Conservation (phyloP, 2,888 invertebrate species). For the Ellobium chinense region DNA sequence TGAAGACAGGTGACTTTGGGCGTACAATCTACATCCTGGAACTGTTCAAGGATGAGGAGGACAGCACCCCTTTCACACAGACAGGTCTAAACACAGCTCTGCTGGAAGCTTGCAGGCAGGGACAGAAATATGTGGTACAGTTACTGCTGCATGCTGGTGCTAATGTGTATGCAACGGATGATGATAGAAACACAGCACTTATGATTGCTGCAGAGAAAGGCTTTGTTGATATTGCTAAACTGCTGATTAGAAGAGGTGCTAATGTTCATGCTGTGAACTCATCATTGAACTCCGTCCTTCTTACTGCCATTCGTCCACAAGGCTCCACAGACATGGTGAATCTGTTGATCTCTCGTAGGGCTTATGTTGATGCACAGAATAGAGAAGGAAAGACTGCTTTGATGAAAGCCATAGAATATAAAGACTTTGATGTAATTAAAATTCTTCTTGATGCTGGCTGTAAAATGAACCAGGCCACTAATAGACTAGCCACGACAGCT, state of each 20-base stretch:
- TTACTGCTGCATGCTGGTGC: neutral
- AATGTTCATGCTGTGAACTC: neutral
- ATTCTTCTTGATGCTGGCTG: neutral
- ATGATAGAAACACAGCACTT: neutral
- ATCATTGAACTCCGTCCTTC: neutral
- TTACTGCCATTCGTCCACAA: neutral
- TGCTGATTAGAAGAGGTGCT: neutral
- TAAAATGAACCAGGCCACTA: neutral
- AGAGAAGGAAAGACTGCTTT: constrained; percentile 7
- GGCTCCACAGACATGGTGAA: neutral
- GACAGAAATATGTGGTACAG: neutral
- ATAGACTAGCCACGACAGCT: neutral
- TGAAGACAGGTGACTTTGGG: too few species aligned
- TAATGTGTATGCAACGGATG: neutral
- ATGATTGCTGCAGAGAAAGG: neutral
- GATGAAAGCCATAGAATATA: neutral
- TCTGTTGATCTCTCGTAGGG: neutral
- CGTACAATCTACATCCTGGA: too few species aligned
- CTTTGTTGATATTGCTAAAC: neutral
- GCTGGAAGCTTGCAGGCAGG: neutral
- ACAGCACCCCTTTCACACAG: neutral
- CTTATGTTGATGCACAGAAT: neutral
- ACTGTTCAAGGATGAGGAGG: neutral
- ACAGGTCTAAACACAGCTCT: neutral
- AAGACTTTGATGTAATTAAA: neutral